Evolutionary conservation across 2,797 vertebrate species (phyloP), one percentile per base, ranked within the genome.

Genomic region (Halcyon smyrnensis): DNA sequence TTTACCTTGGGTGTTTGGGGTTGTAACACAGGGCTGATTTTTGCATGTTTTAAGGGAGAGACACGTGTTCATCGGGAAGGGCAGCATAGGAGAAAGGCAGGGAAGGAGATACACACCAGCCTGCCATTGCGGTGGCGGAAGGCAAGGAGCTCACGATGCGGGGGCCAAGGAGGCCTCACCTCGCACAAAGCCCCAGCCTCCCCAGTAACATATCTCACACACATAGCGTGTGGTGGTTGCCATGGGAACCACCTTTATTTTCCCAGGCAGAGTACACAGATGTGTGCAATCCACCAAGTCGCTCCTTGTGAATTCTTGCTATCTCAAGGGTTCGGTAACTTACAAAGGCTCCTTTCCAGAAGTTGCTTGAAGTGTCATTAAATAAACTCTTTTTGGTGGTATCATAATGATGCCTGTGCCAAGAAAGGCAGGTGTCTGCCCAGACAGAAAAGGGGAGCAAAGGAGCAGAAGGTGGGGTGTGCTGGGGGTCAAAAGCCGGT

Each of bases 171-270:
- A 71, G 93, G 45, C 50, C 76, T 92, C 21, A 0, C 82, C 91
- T 96, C 46, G 4, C 93, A 48, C 5, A 2, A 53, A 93, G 74
- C 48, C 94, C 75, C 88, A 88, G 95, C 84, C 96, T 94, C 92
- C 32, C 94, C 93, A 53, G n/a, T 34, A 93, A 92, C 15, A 36
- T 89, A 93, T 92, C 93, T 84, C 95, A 94, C 96, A 94, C 2
- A 39, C 19, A 2, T 92, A 93, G 90, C 92, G 62, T 90, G 95
- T 93, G 89, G 94, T n/a, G 64, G 96, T 96, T 98, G 97, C 96
- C 96, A 94, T 89, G 97, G 97, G 84, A 98, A 98, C 96, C 95
- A 85, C 95, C 85, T 96, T 97, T 87, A 87, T 97, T 96, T 97
- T 97, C 95, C 95, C 95, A 96, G 97, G 94, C 90, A 93, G 88